Percentiles rank a stretch among this genome's conserved stretches.
Conservation (phyloP, 2,888 invertebrate species). For the Eupithecia subumbrata region DNA sequence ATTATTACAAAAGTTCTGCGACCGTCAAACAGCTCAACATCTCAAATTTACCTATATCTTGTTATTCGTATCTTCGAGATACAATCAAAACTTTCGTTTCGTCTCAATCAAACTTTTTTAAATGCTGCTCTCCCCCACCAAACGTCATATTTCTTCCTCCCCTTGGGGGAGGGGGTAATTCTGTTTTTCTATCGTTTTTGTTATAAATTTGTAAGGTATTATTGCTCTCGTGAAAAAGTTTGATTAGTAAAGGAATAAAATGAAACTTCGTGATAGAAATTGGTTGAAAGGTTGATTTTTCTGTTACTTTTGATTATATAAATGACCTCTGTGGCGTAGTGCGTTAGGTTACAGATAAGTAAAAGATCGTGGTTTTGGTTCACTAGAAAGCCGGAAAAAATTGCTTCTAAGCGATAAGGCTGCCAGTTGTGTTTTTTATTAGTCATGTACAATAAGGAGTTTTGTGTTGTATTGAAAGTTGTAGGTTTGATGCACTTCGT, state of each 20-base stretch:
- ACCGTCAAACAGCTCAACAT: not conserved
- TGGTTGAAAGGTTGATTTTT: not conserved
- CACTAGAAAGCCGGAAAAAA: not conserved
- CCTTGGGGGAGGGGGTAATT: constrained; percentile 53
- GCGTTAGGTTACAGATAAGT: not conserved
- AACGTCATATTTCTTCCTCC: constrained; percentile 57
- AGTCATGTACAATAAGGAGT: too few species aligned
- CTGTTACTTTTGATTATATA: not conserved
- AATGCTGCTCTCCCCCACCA: constrained; percentile 60
- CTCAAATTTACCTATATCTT: constrained; percentile 59
- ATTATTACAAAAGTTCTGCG: not conserved
- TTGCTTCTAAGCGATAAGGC: too few species aligned
- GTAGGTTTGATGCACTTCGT: too few species aligned
- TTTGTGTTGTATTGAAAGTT: too few species aligned
- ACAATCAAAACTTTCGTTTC: constrained; percentile 77
- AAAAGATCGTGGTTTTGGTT: not conserved
- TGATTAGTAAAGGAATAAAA: constrained; percentile 45
- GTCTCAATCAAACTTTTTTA: constrained; percentile 82
- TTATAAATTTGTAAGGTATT: constrained; percentile 58
- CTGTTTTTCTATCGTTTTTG: constrained; percentile 67
- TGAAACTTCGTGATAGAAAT: constrained; percentile 32
- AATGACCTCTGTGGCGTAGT: not conserved
- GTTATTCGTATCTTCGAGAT: constrained; percentile 70
- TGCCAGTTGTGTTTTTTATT: too few species aligned
- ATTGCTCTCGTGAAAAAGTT: constrained; percentile 57